A percentile compares a stretch with the other conserved stretches of the same genome.
Evolutionary conservation across 2,888 invertebrate species (phyloP).

Genomic region (Molorchus minor): DNA sequence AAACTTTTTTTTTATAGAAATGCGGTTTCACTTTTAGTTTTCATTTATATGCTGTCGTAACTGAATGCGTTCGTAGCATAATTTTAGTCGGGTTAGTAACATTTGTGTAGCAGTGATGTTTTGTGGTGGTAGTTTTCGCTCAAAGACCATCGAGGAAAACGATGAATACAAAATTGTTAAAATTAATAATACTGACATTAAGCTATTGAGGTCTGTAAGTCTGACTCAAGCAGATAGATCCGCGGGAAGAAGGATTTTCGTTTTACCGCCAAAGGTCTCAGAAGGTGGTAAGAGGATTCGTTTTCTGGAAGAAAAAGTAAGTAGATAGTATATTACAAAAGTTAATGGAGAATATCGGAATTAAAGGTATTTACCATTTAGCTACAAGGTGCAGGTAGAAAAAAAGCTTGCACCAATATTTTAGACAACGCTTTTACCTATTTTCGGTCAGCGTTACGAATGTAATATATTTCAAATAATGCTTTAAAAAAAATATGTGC

Average conservation of each 20-base stretch:
- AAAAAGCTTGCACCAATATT: too few species aligned
- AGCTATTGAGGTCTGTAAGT: conserved; percentile 53
- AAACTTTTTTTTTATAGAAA: not conserved
- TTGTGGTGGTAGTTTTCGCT: conserved; percentile 59
- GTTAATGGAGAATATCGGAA: too few species aligned
- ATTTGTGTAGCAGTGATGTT: conserved; percentile 47
- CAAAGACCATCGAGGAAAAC: conserved; percentile 55
- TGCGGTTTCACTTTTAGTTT: conserved; percentile 1
- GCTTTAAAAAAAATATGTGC: too few species aligned
- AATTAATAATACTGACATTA: conserved; percentile 54
- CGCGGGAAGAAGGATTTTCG: conserved; percentile 46
- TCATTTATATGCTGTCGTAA: not conserved
- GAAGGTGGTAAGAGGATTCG: conserved; percentile 37
- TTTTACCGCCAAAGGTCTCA: conserved; percentile 52
- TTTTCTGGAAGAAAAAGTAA: conserved; percentile 36
- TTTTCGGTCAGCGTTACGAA: too few species aligned
- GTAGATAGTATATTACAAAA: too few species aligned
- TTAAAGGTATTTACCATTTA: too few species aligned
- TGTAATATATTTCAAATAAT: too few species aligned
- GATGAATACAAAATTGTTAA: conserved; percentile 56
- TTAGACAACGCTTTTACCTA: too few species aligned
- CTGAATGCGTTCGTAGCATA: too few species aligned
- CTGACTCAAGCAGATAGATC: conserved; percentile 43
- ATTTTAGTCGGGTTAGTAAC: too few species aligned
- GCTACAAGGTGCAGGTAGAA: too few species aligned